A percentile compares a stretch with the other conserved stretches of the same genome.
These are phyloP conservation scores for Agapostemon virescens DNA, from an alignment of 2,888 invertebrate species.

Conservation along the genomic window DNA sequence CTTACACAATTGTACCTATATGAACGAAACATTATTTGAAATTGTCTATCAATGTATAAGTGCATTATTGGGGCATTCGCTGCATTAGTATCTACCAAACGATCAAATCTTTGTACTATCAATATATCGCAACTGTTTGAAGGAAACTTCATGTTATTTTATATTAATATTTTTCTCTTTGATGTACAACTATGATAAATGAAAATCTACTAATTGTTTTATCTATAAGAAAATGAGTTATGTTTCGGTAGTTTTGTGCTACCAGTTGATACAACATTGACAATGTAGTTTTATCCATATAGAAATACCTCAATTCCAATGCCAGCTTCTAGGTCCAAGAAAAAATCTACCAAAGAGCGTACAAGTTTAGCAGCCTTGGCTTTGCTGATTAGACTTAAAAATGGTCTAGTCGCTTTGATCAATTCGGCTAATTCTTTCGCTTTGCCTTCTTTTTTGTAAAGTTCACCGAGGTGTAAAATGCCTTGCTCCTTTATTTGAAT, in stretches of 20 bases:
- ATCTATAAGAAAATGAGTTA: background rate
- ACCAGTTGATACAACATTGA: background rate
- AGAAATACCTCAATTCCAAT: conserved; percentile 93
- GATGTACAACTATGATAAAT: background rate
- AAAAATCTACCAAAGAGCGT: conserved; percentile 97
- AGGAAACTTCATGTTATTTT: background rate
- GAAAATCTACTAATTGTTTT: background rate
- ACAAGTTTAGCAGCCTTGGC: conserved; percentile 99
- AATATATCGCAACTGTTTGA: background rate
- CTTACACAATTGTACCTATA: conserved; percentile 90
- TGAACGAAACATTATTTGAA: background rate
- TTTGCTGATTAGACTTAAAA: conserved; percentile 96
- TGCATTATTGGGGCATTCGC: background rate
- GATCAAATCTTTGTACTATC: background rate
- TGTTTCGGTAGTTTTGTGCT: background rate
- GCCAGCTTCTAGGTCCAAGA: conserved; percentile 97
- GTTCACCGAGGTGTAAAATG: conserved; percentile 94
- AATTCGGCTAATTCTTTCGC: conserved; percentile 95
- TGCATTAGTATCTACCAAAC: background rate
- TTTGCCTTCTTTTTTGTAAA: conserved; percentile 95
- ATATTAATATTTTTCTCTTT: background rate
- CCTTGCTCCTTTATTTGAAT: conserved; percentile 96
- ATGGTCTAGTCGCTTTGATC: conserved; percentile 97
- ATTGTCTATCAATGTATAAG: background rate
- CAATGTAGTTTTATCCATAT: background rate